Evolutionary conservation across 2,797 vertebrate species (phyloP).

Genomic region (Helicolenus hilgendorfi): DNA sequence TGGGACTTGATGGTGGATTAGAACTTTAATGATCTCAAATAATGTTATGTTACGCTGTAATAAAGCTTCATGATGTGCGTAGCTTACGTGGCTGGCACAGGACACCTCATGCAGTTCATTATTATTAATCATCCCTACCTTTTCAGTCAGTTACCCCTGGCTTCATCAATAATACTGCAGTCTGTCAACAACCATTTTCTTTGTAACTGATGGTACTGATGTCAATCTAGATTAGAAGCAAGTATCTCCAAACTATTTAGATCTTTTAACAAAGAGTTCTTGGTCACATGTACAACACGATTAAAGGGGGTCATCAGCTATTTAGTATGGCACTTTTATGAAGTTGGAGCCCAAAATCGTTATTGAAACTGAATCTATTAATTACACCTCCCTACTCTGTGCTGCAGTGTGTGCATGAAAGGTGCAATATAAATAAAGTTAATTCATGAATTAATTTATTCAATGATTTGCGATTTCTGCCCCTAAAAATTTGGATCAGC

Average conservation of each 20-base stretch:
- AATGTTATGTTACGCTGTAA: not conserved
- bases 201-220: not conserved
- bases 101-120: not conserved
- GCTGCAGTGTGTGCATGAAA: not conserved
- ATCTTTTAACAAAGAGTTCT: not conserved
- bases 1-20: not conserved
- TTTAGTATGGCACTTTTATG: not conserved
- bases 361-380: too few relatives aligned
- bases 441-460: not conserved
- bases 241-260: not conserved
- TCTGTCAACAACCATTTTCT: not conserved
- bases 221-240: not conserved
- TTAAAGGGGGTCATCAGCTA: not conserved
- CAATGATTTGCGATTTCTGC: not conserved
- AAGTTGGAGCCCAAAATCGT: not conserved
- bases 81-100: not conserved
- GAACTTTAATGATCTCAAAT: not conserved
- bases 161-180: not conserved
- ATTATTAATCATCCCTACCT: not conserved
- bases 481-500: not conserved
- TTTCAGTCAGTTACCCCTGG: not conserved
- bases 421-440: not conserved
- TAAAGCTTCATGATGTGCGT: too few relatives aligned
- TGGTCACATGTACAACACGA: not conserved
- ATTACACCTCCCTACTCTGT: not conserved